Evolutionary conservation across 2,113 vertebrate species (phyloP).

Genomic region (Psittacus erithacus): DNA sequence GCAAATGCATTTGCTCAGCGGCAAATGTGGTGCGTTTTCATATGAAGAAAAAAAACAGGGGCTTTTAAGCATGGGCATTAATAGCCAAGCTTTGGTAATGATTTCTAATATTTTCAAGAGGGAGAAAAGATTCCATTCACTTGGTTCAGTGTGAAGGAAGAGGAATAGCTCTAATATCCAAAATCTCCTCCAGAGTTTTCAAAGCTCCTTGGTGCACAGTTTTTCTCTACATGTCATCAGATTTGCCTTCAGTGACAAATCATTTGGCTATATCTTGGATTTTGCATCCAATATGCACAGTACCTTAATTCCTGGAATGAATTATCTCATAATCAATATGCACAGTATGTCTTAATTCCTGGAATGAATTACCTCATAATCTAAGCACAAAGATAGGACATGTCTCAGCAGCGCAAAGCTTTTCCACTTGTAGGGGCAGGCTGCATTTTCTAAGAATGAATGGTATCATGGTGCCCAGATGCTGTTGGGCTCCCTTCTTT

Average conservation of each 20-base stretch:
- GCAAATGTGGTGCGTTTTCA: constrained; percentile 56
- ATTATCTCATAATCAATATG: neutral
- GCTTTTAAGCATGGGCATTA: constrained; percentile 19
- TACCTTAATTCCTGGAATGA: neutral
- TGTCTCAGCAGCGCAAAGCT: neutral
- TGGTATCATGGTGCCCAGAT: neutral
- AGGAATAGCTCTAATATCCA: constrained; percentile 13
- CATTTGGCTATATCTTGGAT: neutral
- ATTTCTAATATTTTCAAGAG: constrained; percentile 43
- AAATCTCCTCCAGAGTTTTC: constrained; percentile 25
- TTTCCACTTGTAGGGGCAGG: neutral
- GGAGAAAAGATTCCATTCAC: neutral
- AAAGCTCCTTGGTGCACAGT: neutral
- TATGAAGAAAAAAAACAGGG: constrained; percentile 36
- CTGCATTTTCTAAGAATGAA: neutral
- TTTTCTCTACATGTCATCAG: neutral
- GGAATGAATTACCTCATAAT: constrained; percentile 5
- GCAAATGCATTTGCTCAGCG: constrained; percentile 54
- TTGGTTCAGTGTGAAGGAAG: neutral
- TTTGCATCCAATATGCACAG: neutral
- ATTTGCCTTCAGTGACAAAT: constrained; percentile 25
- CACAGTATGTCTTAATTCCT: neutral
- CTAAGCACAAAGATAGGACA: neutral
- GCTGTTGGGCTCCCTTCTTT: neutral
- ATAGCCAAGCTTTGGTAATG: constrained; percentile 17